phyloP scores from a whole-genome alignment of 1,140 invertebrate genomes.

The Drosophila rhopaloa region DNA sequence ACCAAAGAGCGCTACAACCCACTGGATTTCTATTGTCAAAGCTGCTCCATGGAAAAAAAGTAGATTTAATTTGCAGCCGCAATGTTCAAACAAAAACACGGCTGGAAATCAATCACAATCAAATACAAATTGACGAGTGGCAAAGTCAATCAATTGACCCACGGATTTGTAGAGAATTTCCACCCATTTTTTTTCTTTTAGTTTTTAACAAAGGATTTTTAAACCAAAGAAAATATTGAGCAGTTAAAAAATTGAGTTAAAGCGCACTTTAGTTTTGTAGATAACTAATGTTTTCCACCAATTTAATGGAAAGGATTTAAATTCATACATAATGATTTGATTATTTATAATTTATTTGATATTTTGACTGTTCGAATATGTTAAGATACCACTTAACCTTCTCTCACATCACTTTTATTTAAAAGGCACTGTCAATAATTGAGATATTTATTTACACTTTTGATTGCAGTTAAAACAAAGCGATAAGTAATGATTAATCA shows the following conservation, averaged over 20 bases:
- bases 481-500: slow-evolving; percentile 12
- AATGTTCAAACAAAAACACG: background rate
- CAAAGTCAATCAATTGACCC: slow-evolving; percentile 5
- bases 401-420: background rate
- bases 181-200: background rate
- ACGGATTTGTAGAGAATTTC: background rate
- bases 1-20: background rate
- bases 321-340: too few relatives aligned
- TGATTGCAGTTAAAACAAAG: background rate
- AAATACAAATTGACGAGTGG: background rate
- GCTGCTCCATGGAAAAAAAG: too few relatives aligned
- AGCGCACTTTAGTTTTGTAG: background rate
- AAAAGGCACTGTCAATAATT: background rate
- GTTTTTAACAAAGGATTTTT: background rate
- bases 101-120: slow-evolving; percentile 9
- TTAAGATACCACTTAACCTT: too few relatives aligned
- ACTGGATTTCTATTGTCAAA: too few relatives aligned
- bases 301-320: background rate
- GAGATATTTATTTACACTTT: background rate
- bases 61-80: background rate
- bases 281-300: background rate
- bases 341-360: too few relatives aligned
- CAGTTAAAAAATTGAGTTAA: background rate
- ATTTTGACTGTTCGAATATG: too few relatives aligned
- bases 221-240: too few relatives aligned